Base-by-base conservation (phyloP, 1,140 invertebrate genomes). In the Micrasema longulum region DNA sequence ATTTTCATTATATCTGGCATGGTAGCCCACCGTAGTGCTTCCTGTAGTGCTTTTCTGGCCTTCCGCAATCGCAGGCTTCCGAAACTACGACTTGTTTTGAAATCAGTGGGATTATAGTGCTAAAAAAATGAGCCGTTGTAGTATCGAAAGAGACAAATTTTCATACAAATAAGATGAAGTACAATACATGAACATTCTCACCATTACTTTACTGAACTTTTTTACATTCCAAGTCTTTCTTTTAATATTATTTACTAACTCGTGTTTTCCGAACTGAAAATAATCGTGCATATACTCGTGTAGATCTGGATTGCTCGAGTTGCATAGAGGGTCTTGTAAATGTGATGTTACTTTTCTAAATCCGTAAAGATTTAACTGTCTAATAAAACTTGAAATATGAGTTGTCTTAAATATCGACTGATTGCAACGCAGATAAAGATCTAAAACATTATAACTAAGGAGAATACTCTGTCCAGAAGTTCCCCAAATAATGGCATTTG, bases 271-370 rank as follows among this genome's bases (percentile, higher is more conserved):
- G 7, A 78, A 80, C 72, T 86, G 83, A 73, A 89, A 89, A 71
- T 82, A 80, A 64, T 88, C 87, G 71, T 89, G 87, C 6, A 86
- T 74, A 78, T 88, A 89, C 73, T 89, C 88, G 67, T 89, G 88
- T 66, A 88, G 83, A 53, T 87, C 84, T 26, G 86, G 84, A 77
- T 88, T 86, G 67, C 84, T 84, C 2, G 82, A 83, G 76, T 86
- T 86, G 71, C 85, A 87, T 7, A 84, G 72, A 9, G 85, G 83
- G 71, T 89, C 87, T 69, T 87, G 88, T 57, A 84, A 83, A 73
- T 88, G 87, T 0, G 85, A 87, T 7, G 87, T 87, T 14, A 89
- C 86, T 81, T 89, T 89, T 12, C 88, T 84, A 77, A 89, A 89
- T 0, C 88, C 88, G 70, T 89, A 89, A 11, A 89, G 81, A 77